phyloP scores from a whole-genome alignment of 2,888 invertebrate genomes.

The Leucophenga maculata region DNA sequence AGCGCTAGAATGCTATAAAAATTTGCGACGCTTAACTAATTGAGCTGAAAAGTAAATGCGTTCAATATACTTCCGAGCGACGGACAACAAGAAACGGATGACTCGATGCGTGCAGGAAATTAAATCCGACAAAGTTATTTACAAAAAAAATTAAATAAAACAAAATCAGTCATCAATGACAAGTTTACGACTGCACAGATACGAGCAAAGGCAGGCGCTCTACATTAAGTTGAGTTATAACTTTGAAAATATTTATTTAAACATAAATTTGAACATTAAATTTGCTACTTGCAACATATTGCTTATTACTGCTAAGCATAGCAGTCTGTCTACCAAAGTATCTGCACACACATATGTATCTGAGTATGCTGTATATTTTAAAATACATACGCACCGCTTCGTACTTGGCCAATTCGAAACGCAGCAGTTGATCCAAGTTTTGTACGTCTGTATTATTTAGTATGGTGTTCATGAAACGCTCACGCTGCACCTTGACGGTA shows the following conservation, averaged over 20 bases:
- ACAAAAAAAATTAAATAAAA: not conserved
- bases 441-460: conserved; percentile 76
- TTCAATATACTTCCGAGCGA: no score
- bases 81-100: no score
- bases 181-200: no score
- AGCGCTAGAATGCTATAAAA: conserved; percentile 3
- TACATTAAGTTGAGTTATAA: no score
- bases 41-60: not conserved
- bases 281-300: no score
- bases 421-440: conserved; percentile 76
- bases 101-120: not conserved
- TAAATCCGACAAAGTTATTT: not conserved
- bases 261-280: no score
- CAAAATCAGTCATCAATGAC: not conserved
- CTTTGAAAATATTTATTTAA: no score
- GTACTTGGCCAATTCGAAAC: conserved; percentile 74
- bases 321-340: not conserved
- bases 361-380: not conserved
- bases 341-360: not conserved
- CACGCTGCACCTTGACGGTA: conserved; percentile 76
- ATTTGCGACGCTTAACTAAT: not conserved
- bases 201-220: no score
- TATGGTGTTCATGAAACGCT: conserved; percentile 76
- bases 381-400: conserved; percentile 71
- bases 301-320: no score